These are phyloP conservation scores for Aphelocoma californica DNA, from an alignment of 2,797 vertebrate species.

Conservation along the genomic window DNA sequence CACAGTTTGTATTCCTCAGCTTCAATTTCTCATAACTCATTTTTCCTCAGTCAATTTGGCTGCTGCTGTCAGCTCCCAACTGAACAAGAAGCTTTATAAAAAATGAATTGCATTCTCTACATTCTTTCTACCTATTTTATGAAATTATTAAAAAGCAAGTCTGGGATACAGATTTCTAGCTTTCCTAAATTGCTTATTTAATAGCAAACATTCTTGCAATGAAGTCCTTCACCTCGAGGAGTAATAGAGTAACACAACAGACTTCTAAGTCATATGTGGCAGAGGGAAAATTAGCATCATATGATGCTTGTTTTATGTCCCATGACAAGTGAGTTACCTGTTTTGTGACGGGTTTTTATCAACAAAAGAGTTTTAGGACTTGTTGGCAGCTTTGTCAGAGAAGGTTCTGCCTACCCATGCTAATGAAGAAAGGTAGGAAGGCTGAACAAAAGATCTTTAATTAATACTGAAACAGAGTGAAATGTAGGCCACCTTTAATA, in stretches of 20 bases:
- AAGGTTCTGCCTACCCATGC: neutral
- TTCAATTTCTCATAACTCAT: conserved; percentile 17
- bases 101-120: conserved; percentile 12
- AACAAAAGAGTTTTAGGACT: neutral
- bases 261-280: neutral
- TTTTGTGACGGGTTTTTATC: neutral
- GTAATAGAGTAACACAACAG: neutral
- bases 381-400: neutral
- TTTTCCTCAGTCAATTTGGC: conserved; percentile 40
- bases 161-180: neutral
- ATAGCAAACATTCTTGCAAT: neutral
- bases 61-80: conserved; percentile 17
- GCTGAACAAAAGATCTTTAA: conserved; percentile 16
- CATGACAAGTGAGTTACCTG: neutral
- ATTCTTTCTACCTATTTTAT: neutral
- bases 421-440: conserved; percentile 7
- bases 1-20: neutral
- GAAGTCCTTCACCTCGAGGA: neutral
- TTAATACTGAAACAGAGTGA: conserved; percentile 2
- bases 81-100: neutral
- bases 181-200: neutral
- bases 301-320: neutral
- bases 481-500: conserved; percentile 36
- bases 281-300: neutral
- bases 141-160: conserved; percentile 34